Conservation (phyloP, 2,113 vertebrate species). For the Tachuris rubrigastra region DNA sequence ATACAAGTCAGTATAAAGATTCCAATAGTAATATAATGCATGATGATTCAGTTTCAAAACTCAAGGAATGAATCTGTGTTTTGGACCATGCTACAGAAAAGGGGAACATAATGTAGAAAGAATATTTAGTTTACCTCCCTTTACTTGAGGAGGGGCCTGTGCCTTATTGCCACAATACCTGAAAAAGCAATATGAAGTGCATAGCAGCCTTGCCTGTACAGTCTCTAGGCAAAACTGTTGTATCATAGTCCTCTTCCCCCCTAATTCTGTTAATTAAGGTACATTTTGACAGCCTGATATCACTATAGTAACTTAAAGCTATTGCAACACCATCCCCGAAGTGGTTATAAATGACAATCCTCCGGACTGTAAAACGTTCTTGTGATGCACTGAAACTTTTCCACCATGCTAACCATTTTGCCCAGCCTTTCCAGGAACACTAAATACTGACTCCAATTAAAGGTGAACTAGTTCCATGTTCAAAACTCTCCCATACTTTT, state of each 20-base stretch:
- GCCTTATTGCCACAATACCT: conserved; percentile 64
- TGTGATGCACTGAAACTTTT: neutral
- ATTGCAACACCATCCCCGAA: conserved; percentile 21
- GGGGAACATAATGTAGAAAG: conserved; percentile 34
- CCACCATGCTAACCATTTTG: neutral
- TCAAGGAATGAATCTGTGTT: conserved; percentile 57
- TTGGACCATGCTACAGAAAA: conserved; percentile 65
- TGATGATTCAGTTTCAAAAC: conserved; percentile 64
- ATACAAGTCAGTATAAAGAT: conserved; percentile 72
- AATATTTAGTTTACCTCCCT: conserved; percentile 54
- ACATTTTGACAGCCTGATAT: conserved; percentile 10
- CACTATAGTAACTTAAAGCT: conserved; percentile 44
- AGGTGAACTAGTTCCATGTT: neutral
- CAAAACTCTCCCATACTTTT: neutral
- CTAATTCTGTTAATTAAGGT: conserved; percentile 8
- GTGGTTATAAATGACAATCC: neutral
- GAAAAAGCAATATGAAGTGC: conserved; percentile 55
- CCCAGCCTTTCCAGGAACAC: neutral
- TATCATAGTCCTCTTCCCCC: neutral
- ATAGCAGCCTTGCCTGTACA: conserved; percentile 52
- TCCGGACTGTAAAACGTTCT: neutral
- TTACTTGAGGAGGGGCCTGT: conserved; percentile 45
- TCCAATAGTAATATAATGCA: conserved; percentile 66
- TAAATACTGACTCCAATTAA: neutral
- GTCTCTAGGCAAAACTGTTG: conserved; percentile 40